A percentile compares a stretch with the other conserved stretches of the same genome.
Evolutionary conservation across 2,113 vertebrate genomes (phyloP).

Genomic region (Chlorodrepanis virens): DNA sequence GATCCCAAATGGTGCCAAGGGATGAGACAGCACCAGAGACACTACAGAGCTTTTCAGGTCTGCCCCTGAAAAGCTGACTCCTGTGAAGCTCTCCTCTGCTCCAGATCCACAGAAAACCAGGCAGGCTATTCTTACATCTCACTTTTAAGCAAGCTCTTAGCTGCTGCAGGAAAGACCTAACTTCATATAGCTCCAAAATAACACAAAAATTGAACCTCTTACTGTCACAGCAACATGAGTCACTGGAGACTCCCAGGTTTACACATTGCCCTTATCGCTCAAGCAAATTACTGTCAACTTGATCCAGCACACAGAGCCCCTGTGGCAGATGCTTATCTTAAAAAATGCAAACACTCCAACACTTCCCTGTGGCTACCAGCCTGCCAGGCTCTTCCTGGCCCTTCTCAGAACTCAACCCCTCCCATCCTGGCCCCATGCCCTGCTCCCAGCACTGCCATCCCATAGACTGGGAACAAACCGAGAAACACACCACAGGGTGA

Average conservation of each 20-base stretch:
- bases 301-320: background rate
- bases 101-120: background rate
- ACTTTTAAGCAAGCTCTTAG: background rate
- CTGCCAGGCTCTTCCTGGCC: background rate
- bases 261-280: background rate
- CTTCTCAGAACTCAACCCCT: background rate
- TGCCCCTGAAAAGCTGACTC: background rate
- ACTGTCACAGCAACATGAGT: background rate
- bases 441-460: background rate
- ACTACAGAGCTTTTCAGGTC: background rate
- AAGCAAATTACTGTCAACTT: background rate
- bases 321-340: background rate
- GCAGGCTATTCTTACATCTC: background rate
- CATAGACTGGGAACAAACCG: fast-evolving
- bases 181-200: background rate
- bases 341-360: background rate
- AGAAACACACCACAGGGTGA: background rate
- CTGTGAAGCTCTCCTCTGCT: background rate
- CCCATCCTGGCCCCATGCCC: background rate
- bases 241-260: background rate
- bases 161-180: background rate
- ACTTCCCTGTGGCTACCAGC: background rate
- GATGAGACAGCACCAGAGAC: background rate
- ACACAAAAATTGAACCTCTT: background rate
- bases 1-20: background rate